Percentiles rank a stretch among this genome's conserved stretches.
Conservation (phyloP, 2,797 vertebrate genomes). For the Nannoperca obscura region DNA sequence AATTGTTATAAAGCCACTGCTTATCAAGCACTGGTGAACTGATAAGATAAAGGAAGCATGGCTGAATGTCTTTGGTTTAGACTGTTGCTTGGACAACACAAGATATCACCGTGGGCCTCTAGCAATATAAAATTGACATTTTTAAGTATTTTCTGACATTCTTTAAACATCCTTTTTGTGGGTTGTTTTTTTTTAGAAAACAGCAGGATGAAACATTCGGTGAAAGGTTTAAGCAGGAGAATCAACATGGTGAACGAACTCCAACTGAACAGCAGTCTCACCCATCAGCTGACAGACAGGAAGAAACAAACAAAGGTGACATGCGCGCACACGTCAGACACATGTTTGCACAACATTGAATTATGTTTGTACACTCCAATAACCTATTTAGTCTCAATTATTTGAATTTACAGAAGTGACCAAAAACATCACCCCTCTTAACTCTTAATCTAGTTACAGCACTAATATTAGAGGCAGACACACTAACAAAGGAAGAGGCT, state of each 20-base stretch:
- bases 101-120: background rate
- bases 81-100: background rate
- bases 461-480: slow-evolving; percentile 2
- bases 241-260: slow-evolving; percentile 2
- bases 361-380: background rate
- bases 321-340: background rate
- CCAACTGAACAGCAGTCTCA: slow-evolving; percentile 6
- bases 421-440: background rate
- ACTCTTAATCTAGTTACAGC: slow-evolving; percentile 45
- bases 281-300: slow-evolving; percentile 17
- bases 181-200: slow-evolving; percentile 17
- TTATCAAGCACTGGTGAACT: slow-evolving; percentile 32
- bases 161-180: no score
- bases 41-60: slow-evolving; percentile 25
- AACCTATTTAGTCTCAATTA: background rate
- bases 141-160: background rate
- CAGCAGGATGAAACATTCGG: slow-evolving; percentile 31
- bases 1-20: slow-evolving; percentile 54
- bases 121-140: background rate
- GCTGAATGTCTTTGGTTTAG: background rate
- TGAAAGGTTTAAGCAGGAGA: slow-evolving; percentile 17
- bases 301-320: slow-evolving; percentile 54
- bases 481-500: slow-evolving; percentile 14
- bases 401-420: slow-evolving; percentile 4
- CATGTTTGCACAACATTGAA: background rate